Evolutionary conservation across 2,797 vertebrate genomes (phyloP), one percentile per base, ranked within the genome.

Genomic region (Falco concolor): DNA sequence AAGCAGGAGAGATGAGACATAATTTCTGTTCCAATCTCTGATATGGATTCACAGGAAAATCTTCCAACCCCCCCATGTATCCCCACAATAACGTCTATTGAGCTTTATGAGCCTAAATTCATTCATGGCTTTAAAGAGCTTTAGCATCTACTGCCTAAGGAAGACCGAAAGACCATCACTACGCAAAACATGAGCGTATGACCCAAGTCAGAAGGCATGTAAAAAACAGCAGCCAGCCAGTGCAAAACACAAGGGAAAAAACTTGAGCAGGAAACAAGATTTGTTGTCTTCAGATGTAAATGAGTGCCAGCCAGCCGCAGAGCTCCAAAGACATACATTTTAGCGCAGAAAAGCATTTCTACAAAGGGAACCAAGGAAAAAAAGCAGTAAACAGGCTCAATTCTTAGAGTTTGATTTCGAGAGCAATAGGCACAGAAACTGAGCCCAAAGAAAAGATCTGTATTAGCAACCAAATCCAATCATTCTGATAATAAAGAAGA

Each of bases 381-480:
- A 64, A 50, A 1, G 30, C 2, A 0, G 85, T 50, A 90, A 94
- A 93, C 65, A 93, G 87, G 57, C n/a, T 75, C 67, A 70, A 36
- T 89, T 89, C 77, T 83, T 69, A 30, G 64, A 84, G 53, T 89
- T 67, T 68, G 90, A 94, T 95, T 94, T 95, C 73, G 81, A 95
- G 83, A 92, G 78, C 74, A 94, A 47, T 89, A 90, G 84, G 78
- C 5, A 7, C 69, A 81, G 86, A 91, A 95, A 90, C 59, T 40
- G 72, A 95, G 38, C 61, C 85, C 53, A 91, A 75, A 90, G 91
- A 87, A 92, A 93, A 92, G 88, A 83, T 40, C 65, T 6, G 19
- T 89, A 96, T 96, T 93, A 95, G 84, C 80, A 94, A 92, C 44
- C 91, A 92, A 94, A 95, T 92, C 72, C 70, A 90, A 96, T 94